Evolutionary conservation across 2,797 vertebrate species (phyloP).

Genomic region (Philypnodon macrostomus): DNA sequence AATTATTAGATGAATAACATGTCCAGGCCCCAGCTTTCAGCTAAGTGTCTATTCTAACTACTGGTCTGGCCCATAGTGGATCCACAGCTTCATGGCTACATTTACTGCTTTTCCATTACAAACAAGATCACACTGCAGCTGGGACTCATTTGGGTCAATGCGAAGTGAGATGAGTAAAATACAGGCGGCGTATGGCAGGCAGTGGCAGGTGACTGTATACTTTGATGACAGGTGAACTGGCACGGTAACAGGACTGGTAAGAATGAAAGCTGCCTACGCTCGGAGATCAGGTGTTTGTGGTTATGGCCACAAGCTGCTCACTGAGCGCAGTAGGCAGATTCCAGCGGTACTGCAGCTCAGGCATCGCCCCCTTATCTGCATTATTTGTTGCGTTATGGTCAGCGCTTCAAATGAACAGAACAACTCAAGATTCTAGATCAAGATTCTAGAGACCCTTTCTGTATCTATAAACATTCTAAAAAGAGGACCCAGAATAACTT

Average conservation of each 20-base stretch:
- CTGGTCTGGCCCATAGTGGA: slow-evolving; percentile 46
- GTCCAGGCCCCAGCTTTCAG: slow-evolving; percentile 37
- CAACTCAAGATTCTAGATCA: no score
- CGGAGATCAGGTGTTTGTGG: slow-evolving; percentile 40
- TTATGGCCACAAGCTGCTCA: slow-evolving; percentile 23
- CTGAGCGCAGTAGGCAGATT: slow-evolving; percentile 18
- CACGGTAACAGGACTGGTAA: slow-evolving; percentile 25
- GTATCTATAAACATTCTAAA: no score
- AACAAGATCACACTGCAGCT: slow-evolving; percentile 67
- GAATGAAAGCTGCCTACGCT: slow-evolving; percentile 15
- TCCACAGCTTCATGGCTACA: slow-evolving; percentile 54
- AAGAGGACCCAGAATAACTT: no score
- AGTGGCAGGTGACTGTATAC: slow-evolving; percentile 50
- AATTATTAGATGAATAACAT: slow-evolving; percentile 18
- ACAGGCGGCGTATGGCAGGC: slow-evolving; percentile 35
- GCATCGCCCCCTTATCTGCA: no score
- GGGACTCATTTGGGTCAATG: slow-evolving; percentile 63
- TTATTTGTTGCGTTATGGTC: no score
- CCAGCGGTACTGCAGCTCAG: slow-evolving; percentile 20
- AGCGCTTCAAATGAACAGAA: no score
- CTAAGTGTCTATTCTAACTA: slow-evolving; percentile 53
- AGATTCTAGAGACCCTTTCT: no score
- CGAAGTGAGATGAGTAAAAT: slow-evolving; percentile 60
- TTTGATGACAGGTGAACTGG: slow-evolving; percentile 46
- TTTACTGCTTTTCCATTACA: slow-evolving; percentile 64